Conservation (phyloP, 2,888 invertebrate species). For the Megastigmus dorsalis region DNA sequence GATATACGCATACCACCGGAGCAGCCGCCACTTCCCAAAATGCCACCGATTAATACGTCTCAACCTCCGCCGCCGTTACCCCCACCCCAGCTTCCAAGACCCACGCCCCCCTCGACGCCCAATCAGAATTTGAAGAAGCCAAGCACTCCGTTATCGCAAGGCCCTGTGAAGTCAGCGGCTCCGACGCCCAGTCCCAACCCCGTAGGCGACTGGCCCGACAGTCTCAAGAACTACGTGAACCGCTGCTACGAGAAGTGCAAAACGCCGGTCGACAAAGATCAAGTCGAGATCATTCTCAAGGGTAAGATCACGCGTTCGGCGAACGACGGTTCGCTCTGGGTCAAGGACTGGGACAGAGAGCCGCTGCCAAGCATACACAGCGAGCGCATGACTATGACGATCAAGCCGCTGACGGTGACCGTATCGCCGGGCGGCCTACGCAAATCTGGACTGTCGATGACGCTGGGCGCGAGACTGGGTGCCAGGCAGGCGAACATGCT, state of each 20-base stretch:
- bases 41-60: slow-evolving; percentile 31
- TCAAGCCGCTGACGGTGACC: slow-evolving; percentile 77
- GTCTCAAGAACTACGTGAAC: slow-evolving; percentile 90
- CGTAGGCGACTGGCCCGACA: slow-evolving; percentile 86
- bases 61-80: slow-evolving; percentile 49
- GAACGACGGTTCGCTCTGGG: slow-evolving; percentile 89
- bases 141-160: neutral
- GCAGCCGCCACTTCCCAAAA: slow-evolving; percentile 41
- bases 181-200: slow-evolving; percentile 75
- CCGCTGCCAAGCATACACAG: slow-evolving; percentile 92
- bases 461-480: slow-evolving; percentile 78
- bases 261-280: slow-evolving; percentile 92
- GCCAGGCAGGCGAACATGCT: slow-evolving; percentile 65
- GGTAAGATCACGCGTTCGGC: slow-evolving; percentile 95
- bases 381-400: slow-evolving; percentile 82
- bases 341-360: slow-evolving; percentile 96
- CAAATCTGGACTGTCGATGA: slow-evolving; percentile 77
- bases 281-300: slow-evolving; percentile 94
- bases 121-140: slow-evolving; percentile 45
- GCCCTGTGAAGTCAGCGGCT: slow-evolving; percentile 68
- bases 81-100: slow-evolving; percentile 63
- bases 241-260: slow-evolving; percentile 94
- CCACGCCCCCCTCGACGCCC: slow-evolving; percentile 58
- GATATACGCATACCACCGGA: slow-evolving; percentile 43
- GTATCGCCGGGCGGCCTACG: slow-evolving; percentile 65